Evolutionary conservation across 2,888 invertebrate species (phyloP).

Genomic region (Nephrotoma guestfalica): DNA sequence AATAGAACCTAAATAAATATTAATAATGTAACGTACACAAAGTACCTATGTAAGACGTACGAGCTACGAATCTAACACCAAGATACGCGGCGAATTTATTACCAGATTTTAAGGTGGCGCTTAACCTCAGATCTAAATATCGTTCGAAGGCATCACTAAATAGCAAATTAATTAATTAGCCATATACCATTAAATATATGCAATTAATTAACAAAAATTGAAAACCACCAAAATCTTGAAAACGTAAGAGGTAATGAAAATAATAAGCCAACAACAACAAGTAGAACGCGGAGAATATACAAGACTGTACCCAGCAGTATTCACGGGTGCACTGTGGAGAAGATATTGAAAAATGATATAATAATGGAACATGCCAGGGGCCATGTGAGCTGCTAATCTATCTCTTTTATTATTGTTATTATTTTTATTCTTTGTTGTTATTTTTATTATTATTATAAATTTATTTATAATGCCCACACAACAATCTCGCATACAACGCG

Average conservation of each 20-base stretch:
- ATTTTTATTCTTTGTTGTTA: neutral
- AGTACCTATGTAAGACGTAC: neutral
- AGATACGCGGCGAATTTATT: neutral
- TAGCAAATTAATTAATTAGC: neutral
- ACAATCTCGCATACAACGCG: neutral
- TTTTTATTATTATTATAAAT: neutral
- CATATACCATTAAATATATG: neutral
- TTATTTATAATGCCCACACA: neutral
- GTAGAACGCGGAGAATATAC: neutral
- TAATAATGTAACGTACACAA: neutral
- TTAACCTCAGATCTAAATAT: neutral
- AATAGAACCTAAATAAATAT: neutral
- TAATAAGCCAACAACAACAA: neutral
- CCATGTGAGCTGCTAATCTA: conserved; percentile 7
- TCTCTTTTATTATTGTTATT: conserved; percentile 2
- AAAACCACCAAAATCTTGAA: neutral
- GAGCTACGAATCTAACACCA: neutral
- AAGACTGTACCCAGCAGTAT: neutral
- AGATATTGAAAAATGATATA: conserved; percentile 8
- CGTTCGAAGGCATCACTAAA: neutral
- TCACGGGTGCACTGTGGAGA: conserved; percentile 3
- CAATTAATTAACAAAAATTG: neutral
- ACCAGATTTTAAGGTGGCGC: neutral
- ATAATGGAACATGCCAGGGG: conserved; percentile 7
- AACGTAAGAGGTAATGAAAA: neutral